Conservation (phyloP, 1,140 invertebrate genomes). For the Gonioctena quinquepunctata region DNA sequence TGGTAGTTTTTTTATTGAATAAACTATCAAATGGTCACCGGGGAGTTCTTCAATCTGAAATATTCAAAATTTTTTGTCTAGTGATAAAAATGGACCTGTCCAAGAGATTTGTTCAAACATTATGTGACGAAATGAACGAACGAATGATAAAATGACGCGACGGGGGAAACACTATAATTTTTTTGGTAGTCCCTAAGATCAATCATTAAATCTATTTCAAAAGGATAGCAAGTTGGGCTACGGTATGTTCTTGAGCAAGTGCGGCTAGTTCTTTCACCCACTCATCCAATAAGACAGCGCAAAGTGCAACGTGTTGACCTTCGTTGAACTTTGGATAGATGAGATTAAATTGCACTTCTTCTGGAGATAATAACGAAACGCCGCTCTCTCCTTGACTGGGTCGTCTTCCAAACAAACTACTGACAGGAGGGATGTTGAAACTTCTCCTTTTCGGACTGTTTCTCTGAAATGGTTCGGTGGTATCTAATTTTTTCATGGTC, state of each 20-base stretch:
- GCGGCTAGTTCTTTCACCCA: conserved; percentile 93
- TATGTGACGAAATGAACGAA: too few relatives aligned
- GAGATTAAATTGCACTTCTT: conserved; percentile 37
- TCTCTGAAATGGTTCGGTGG: conserved; percentile 59
- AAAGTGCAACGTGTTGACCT: conserved; percentile 68
- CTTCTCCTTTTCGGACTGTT: conserved; percentile 72
- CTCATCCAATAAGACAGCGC: conserved; percentile 89
- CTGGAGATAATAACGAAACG: conserved; percentile 36
- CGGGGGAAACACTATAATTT: too few relatives aligned
- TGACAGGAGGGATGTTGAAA: conserved; percentile 67
- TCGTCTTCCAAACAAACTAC: conserved; percentile 72
- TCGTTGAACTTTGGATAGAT: conserved; percentile 51
- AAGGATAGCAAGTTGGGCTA: conserved; percentile 58
- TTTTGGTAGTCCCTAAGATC: too few relatives aligned
- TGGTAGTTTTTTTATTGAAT: too few relatives aligned
- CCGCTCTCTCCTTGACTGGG: conserved; percentile 49
- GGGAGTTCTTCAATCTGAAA: too few relatives aligned
- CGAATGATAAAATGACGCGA: too few relatives aligned
- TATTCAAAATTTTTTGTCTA: too few relatives aligned
- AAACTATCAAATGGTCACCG: too few relatives aligned
- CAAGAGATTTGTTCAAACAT: too few relatives aligned
- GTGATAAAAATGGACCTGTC: too few relatives aligned
- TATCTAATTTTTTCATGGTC: conserved; percentile 25
- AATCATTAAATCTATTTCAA: conserved; percentile 35
- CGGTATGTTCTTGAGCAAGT: conserved; percentile 87